Percentiles rank a stretch among this genome's conserved stretches.
phyloP scores from a whole-genome alignment of 1,140 invertebrate genomes.

The Aphidius gifuensis region DNA sequence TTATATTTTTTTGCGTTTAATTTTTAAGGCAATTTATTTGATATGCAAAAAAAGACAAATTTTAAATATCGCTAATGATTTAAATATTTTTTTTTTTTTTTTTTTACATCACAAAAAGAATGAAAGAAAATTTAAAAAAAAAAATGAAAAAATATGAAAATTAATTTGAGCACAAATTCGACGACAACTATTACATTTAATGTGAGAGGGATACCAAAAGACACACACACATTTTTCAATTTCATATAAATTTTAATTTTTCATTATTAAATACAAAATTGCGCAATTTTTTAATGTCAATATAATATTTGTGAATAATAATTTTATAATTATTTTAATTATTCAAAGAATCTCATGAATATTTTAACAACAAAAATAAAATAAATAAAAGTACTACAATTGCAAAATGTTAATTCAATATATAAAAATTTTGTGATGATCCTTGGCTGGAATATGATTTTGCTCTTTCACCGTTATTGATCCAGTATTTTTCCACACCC shows the following conservation, averaged over 20 bases:
- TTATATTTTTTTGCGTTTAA: no score
- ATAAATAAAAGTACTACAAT: background rate
- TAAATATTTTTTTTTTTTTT: no score
- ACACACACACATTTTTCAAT: constrained; percentile 33
- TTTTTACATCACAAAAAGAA: no score
- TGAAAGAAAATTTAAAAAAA: no score
- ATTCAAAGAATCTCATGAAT: background rate
- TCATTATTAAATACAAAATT: constrained; percentile 30
- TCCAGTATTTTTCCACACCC: no score
- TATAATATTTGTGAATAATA: constrained; percentile 1
- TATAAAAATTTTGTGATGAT: background rate
- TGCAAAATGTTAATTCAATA: constrained; percentile 3
- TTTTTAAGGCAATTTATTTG: no score
- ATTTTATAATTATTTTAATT: constrained; percentile 1
- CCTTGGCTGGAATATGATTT: no score
- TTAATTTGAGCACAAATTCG: no score
- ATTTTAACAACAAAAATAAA: constrained; percentile 4
- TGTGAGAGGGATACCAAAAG: constrained; percentile 32
- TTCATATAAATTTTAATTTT: constrained; percentile 38
- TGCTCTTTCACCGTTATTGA: no score
- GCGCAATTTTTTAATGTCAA: constrained; percentile 5
- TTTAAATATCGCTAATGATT: no score
- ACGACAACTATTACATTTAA: constrained; percentile 2
- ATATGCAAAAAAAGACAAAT: no score
- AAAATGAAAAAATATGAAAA: no score